Evolutionary conservation across 2,113 vertebrate species (phyloP).

Genomic region (Oryzias woworae): DNA sequence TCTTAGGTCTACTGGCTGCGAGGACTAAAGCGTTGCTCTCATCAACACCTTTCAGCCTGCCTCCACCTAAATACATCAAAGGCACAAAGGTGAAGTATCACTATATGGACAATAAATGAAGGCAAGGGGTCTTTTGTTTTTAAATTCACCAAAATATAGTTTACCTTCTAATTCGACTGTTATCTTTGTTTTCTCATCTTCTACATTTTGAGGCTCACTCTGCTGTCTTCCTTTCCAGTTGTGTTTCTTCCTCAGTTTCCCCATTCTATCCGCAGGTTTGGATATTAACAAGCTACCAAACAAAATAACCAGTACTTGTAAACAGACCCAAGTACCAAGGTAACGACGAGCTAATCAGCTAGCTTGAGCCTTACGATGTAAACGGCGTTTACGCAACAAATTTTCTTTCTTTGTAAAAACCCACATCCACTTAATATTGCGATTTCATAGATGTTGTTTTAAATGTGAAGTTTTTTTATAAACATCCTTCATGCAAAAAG

Average conservation of each 20-base stretch:
- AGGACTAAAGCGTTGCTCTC: slow-evolving; percentile 87
- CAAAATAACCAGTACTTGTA: background rate
- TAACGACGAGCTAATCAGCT: too few relatives aligned
- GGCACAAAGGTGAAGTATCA: background rate
- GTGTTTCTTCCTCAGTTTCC: slow-evolving; percentile 81
- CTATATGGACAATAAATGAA: background rate
- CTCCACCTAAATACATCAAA: slow-evolving; percentile 69
- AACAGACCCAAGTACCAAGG: background rate
- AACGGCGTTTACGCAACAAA: too few relatives aligned
- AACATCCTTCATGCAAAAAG: background rate
- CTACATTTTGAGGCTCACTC: slow-evolving; percentile 28
- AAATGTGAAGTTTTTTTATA: background rate
- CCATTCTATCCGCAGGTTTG: slow-evolving; percentile 71
- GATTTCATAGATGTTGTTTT: too few relatives aligned
- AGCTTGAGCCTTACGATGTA: too few relatives aligned
- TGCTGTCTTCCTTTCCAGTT: slow-evolving; percentile 87
- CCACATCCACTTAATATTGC: too few relatives aligned
- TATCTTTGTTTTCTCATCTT: slow-evolving; percentile 42
- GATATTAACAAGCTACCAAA: background rate
- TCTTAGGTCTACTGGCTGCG: slow-evolving; percentile 79
- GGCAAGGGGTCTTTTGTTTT: too few relatives aligned
- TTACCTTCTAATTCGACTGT: slow-evolving; percentile 75
- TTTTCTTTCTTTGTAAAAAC: too few relatives aligned
- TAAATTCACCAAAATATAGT: background rate
- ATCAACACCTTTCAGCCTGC: slow-evolving; percentile 85